Conservation (phyloP, 2,888 invertebrate genomes). For the Diplazon laetatorius region DNA sequence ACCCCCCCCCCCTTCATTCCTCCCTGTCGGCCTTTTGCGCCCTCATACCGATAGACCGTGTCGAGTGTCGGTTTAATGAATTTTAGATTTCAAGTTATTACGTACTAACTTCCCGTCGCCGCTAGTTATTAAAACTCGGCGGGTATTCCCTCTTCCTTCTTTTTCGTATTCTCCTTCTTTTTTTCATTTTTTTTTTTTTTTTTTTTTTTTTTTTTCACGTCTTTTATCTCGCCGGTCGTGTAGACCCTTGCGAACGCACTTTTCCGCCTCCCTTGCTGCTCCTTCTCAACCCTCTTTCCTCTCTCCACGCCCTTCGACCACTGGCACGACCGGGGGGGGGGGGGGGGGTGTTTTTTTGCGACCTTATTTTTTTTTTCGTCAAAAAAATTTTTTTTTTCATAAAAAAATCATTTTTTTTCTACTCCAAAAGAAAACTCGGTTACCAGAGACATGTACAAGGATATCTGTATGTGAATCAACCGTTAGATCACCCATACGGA, state of each 20-base stretch:
- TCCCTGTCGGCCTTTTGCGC: not conserved
- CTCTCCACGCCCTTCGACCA: not conserved
- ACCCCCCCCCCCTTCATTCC: not conserved
- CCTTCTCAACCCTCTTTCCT: not conserved
- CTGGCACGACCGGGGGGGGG: no score
- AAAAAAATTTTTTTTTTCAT: no score
- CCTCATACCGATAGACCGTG: constrained; percentile 51
- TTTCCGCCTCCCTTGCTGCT: not conserved
- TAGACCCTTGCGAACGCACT: constrained; percentile 12
- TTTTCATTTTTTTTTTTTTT: constrained; percentile 13
- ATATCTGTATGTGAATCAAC: no score
- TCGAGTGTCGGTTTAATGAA: constrained; percentile 75
- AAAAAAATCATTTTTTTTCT: no score
- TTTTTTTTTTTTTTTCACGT: not conserved
- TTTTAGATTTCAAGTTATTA: constrained; percentile 78
- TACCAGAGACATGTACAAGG: no score
- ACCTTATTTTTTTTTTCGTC: constrained; percentile 16
- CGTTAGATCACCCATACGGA: no score
- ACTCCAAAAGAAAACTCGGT: no score
- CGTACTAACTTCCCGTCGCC: constrained; percentile 71
- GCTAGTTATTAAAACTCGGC: constrained; percentile 75
- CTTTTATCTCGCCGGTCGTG: constrained; percentile 3
- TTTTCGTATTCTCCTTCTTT: no score
- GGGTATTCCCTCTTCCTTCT: constrained; percentile 28
- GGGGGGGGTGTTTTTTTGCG: constrained; percentile 23